Base-by-base conservation (phyloP, 2,797 vertebrate genomes). In the Notoglanidium macrostoma region DNA sequence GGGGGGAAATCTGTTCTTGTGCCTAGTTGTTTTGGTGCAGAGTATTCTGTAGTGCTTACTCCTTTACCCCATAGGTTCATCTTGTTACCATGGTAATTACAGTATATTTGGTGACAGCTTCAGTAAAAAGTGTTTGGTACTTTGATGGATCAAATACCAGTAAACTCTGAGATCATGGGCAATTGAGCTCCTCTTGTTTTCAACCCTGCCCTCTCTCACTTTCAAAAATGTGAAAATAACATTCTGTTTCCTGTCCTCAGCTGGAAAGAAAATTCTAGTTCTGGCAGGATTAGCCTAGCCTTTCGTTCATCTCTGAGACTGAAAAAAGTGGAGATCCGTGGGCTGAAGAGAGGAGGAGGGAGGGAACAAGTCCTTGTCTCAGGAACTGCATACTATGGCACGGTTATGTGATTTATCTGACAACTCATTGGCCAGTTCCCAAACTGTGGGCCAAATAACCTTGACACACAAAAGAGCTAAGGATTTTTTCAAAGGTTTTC, bases 341-440 rank as follows among this genome's bases (percentile, higher is more conserved):
- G 77, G 35, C 46, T 40, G 85, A 40, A 44, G 67, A 88, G 40
- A 63, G 65, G 65, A 46, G 10, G 51, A 83, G 19, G 82, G 49
- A 78, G 70, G 32, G 65, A 59, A 51, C n/a, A 23, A 55, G 11
- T 54, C 73, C 83, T 88, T 67, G 23, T 84, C 87, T 87, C 55
- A 88, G 86, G 86, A 90, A 88, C 79, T 72, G 85, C 84, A 87
- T 61, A 76, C 72, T 40, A 44, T 79, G 35, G 84, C 85, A 92
- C 92, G 35, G 72, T 89, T 91, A 95, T 95, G 89, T 93, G 95
- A 96, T 95, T 96, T 95, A 96, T 95, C 88, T 55, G 90, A 91
- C 88, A 90, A 86, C 89, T 86, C 90, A 86, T 90, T 91, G 93
- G 93, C 92, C 83, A 65, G 91, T 61, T 90, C 91, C 88, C 84